Base-by-base conservation (phyloP, 2,888 invertebrate species). In the Oligia fasciuncula region DNA sequence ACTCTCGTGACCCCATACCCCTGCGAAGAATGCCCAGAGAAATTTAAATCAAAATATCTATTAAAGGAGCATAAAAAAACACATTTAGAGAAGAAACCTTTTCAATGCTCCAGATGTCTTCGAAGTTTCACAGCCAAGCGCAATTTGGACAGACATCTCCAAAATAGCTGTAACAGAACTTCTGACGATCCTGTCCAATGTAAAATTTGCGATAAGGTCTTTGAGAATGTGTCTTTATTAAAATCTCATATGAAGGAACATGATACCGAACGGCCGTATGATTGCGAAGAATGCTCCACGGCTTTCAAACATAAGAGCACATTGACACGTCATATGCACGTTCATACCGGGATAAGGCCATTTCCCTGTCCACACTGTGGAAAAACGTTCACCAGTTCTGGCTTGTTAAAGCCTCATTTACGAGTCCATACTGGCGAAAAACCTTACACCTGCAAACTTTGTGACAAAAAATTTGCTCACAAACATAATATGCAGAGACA, bases 401-500 rank as follows among this genome's bases (percentile, higher is more conserved):
- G 85, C 0, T 66, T 89, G 0, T 11, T 89, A 2, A 94, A 93
- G 4, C 92, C 94, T 0, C 95, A 95, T 74, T 85, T 93, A 81
- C 77, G 94, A 4, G 91, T 90, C 0, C 95, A 95, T 60, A 94
- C 94, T 0, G 90, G 92, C 0, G 93, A 93, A 76, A 86, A 93
- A 8, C 89, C 94, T 0, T 94, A 89, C 68, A 63, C 87, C 0
- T 95, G 95, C 57, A 69, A 86, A 0, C 77, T 93, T 0, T 97
- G 96, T 51, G 29, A 90, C 67, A 95, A 94, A 70, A 68, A 70
- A 0, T 96, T 96, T 62, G 91, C 95, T 0, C 89, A 89, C 9
- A 95, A 95, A 75, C 95, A 95, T 19, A 95, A 95, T 54, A 94
- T 95, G 94, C 91, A 94, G 17, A 68, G 94, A 0, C 95, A 96